Evolutionary conservation across 2,888 invertebrate species (phyloP), one percentile per base, ranked within the genome.

Genomic region (Melipona beecheii): DNA sequence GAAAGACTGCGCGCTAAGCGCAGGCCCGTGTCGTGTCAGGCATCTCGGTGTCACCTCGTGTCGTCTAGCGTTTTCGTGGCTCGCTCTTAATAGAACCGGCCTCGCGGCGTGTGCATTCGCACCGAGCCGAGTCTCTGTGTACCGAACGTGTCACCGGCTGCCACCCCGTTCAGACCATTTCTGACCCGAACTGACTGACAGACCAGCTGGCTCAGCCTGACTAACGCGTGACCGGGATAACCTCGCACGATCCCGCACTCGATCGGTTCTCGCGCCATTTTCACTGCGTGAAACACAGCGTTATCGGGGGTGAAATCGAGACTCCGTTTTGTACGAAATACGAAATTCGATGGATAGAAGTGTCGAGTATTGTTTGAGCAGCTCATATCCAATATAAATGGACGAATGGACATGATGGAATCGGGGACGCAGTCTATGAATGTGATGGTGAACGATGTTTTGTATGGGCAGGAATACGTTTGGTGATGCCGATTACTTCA

Each of bases 1-100:
- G 87, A 87, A 82, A 75, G 87, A 75, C 78, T 73, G 87, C 79
- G 78, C 79, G 83, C 88, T 93, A 93, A 93, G 92, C 92, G 92
- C 93, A 91, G 92, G 93, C 90, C 91, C 92, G 89, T 93, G 94
- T 93, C 91, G 89, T 91, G 94, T 93, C 93, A 93, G 85, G 90
- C 89, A 89, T 91, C 92, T 89, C 87, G 90, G 86, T 91, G 92
- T 91, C 92, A 91, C 92, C 90, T 90, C 90, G 89, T 89, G 90
- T 90, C 89, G 91, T 90, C 90, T 88, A 90, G 85, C 87, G 86
- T 90, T 89, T 91, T 90, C 91, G 90, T 87, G 86, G 83, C 80
- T 86, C 75, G 85, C 91, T 87, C 89, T 92, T 93, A 93, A 93
- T 93, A 93, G 92, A 93, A 93, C 36, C 81, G 84, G 74, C 80